Evolutionary conservation across 2,113 vertebrate species (phyloP), one percentile per base, ranked within the genome.

Genomic region (Centropus unirufus): DNA sequence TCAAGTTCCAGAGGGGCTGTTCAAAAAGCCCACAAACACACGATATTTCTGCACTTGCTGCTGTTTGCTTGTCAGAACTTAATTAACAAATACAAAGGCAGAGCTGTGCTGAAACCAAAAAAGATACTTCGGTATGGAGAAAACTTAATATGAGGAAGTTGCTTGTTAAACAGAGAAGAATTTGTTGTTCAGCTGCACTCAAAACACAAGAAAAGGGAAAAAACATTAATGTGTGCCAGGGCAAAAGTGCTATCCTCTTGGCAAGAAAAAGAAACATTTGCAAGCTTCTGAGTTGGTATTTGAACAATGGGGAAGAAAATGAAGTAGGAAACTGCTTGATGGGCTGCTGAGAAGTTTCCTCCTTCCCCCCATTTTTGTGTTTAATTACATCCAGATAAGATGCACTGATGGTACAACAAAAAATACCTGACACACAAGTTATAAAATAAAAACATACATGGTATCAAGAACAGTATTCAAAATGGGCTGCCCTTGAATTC

Each of bases 101-200:
- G 68, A 93, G 67, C 79, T 84, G 11, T 34, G 59, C 72, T 61
- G 73, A 68, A 93, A 93, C 89, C 1, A 5, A 29, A 87, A 89
- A 83, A 95, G 55, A 93, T 51, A 70, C 72, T 92, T 91, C 2
- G 0, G 20, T 90, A 57, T 9, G 68, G 58, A 49, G 89, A 79
- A 80, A 90, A 86, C 78, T 81, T 90, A 87, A 61, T 77, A 13
- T 64, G 88, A 96, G 90, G 85, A 94, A 88, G 88, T 72, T 90
- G 86, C 94, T 95, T 94, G 69, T 79, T 90, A 89, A 94, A 92
- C 70, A 91, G 90, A 88, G 58, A 93, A 36, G 67, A 81, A 92
- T 93, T 92, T 93, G 88, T 93, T 96, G 79, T 94, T 96, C 96
- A 96, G 96, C 93, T 96, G 94, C 95, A 92, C 88, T 97, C 92